Evolutionary conservation across 2,888 invertebrate species (phyloP), one percentile per base, ranked within the genome.

Genomic region (Scaptomyza reducta): DNA sequence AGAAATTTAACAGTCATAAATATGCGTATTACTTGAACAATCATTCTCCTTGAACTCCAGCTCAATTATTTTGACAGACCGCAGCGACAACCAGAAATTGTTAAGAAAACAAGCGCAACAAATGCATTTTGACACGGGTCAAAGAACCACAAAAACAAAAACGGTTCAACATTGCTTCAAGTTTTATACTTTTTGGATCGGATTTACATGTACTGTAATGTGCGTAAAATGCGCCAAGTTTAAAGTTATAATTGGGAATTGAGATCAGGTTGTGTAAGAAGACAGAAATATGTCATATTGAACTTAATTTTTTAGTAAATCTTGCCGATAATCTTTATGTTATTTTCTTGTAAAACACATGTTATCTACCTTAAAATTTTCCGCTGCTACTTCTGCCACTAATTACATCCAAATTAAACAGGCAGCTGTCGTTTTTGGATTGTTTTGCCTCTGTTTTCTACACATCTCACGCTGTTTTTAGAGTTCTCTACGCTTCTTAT

Each of bases 41-140:
- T 64, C 75, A 54, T 56, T 63, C 65, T 33, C 16, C 41, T 33
- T 22, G 5, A 41, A 18, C 57, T 45, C 56, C 33, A 50, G 29
- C 60, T 74, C 69, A 76, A 76, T 79, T 79, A 82, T 78, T 85
- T 76, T 82, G 83, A 85, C 83, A 83, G 80, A 68, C 64, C 61
- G 59, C 44, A 69, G 22, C 64, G 29, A 67, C 51, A 47, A 67
- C 51, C 61, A 22, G 27, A 55, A 70, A 70, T 71, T 57, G 42
- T 53, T 57, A 46, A 49, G 59, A 56, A 84, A 84, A 75, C 77
- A 77, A 74, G 86, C 84, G 67, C 27, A 75, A 5, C 86, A 59
- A 84, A 84, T 80, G 70, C 73, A 72, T 61, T 84, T 79, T 62
- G 86, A 56, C 62, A 35, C 71, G 83, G 49, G n/a, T 11, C 45